A percentile compares a stretch with the other conserved stretches of the same genome.
phyloP scores from a whole-genome alignment of 2,888 invertebrate species.

The Thymelicus acteon region DNA sequence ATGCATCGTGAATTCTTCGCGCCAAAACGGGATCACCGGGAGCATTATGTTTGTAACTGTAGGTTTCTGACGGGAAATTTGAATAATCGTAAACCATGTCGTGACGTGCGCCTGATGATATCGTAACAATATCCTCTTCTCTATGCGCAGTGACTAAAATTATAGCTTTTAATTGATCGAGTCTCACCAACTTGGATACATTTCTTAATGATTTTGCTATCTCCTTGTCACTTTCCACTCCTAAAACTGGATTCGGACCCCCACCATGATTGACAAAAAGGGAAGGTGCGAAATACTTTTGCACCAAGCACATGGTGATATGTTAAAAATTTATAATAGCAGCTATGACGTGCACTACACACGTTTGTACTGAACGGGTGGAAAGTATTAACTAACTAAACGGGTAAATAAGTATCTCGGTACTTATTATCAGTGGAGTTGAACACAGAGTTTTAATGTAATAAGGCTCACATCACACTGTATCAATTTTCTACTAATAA shows the following conservation, averaged over 20 bases:
- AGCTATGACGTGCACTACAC: background rate
- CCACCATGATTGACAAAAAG: slow-evolving; percentile 62
- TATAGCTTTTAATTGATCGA: slow-evolving; percentile 52
- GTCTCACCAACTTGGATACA: slow-evolving; percentile 50
- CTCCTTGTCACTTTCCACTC: slow-evolving; percentile 51
- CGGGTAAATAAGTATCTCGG: too few relatives aligned
- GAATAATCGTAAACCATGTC: slow-evolving; percentile 55
- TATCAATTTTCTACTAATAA: too few relatives aligned
- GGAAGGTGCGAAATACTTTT: slow-evolving; percentile 52
- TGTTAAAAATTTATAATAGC: background rate
- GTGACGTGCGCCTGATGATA: slow-evolving; percentile 54
- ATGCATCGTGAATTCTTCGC: slow-evolving; percentile 52
- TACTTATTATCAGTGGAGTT: too few relatives aligned
- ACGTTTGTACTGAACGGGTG: too few relatives aligned
- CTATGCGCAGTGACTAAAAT: slow-evolving; percentile 60
- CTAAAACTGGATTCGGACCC: slow-evolving; percentile 56
- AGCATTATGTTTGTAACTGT: slow-evolving; percentile 56
- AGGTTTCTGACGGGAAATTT: slow-evolving; percentile 59
- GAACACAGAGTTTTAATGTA: too few relatives aligned
- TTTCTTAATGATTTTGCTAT: slow-evolving; percentile 52
- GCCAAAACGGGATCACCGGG: slow-evolving; percentile 54
- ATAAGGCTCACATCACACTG: too few relatives aligned
- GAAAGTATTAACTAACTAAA: too few relatives aligned
- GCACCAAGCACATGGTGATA: background rate
- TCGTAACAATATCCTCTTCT: slow-evolving; percentile 55